These are phyloP conservation scores for Aulostomus chinensis DNA, from an alignment of 2,797 vertebrate genomes.

Conservation along the genomic window DNA sequence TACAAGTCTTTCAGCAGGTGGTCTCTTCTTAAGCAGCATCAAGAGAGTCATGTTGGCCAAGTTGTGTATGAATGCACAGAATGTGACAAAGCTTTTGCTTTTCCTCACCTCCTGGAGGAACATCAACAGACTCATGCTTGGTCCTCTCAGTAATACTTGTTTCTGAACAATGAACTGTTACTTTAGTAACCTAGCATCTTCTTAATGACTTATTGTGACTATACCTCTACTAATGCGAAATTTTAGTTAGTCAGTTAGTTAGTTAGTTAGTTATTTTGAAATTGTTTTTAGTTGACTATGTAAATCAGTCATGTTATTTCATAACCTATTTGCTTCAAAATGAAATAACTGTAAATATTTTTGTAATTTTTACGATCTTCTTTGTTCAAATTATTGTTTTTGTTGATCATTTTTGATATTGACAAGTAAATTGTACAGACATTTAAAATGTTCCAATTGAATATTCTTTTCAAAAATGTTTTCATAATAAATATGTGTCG, in stretches of 20 bases:
- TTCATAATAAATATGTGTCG: conserved; percentile 35
- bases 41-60: conserved; percentile 83
- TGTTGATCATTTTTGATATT: conserved; percentile 27
- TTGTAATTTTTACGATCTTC: too few species aligned
- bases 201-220: conserved; percentile 43
- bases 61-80: conserved; percentile 86
- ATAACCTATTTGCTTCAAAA: conserved; percentile 24
- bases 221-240: conserved; percentile 19
- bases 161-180: conserved; percentile 11
- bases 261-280: conserved; percentile 30
- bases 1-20: conserved; percentile 77
- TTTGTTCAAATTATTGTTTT: too few species aligned
- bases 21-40: conserved; percentile 74
- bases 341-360: conserved; percentile 33
- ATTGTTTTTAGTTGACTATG: conserved; percentile 18
- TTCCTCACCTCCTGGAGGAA: conserved; percentile 79
- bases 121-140: conserved; percentile 76
- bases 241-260: background rate
- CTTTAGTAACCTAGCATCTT: conserved; percentile 28
- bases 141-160: conserved; percentile 39
- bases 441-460: conserved; percentile 17
- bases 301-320: conserved; percentile 33
- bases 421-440: conserved; percentile 34
- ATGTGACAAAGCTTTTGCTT: conserved; percentile 86
- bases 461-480: conserved; percentile 40